A percentile compares a stretch with the other conserved stretches of the same genome.
Conservation (phyloP, 2,113 vertebrate genomes). For the Malurus elegans region DNA sequence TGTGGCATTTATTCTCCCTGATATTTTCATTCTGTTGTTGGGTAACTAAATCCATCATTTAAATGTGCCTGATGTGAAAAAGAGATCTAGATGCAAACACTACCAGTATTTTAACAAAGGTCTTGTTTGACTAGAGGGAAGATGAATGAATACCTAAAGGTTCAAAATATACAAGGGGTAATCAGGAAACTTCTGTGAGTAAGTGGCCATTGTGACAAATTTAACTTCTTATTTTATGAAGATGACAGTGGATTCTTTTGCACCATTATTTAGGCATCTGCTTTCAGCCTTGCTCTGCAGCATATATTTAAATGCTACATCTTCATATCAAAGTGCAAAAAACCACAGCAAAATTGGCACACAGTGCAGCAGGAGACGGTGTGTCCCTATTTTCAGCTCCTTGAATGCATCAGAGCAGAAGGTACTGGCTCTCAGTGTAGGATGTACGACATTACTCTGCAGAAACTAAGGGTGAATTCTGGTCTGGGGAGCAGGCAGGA, state of each 20-base stretch:
- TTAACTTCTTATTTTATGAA: not conserved
- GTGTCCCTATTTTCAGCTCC: not conserved
- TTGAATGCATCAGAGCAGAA: not conserved
- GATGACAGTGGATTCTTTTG: not conserved
- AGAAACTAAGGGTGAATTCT: not conserved
- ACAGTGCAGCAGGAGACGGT: not conserved
- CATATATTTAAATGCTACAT: not conserved
- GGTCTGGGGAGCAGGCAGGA: not conserved
- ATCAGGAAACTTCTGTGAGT: not conserved
- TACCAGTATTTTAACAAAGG: not conserved
- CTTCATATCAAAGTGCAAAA: not conserved
- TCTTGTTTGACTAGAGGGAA: not conserved
- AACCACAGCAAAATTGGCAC: not conserved
- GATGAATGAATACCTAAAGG: not conserved
- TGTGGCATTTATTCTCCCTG: not conserved
- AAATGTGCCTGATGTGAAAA: not conserved
- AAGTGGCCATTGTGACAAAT: not conserved
- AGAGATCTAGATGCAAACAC: not conserved
- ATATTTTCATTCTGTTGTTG: not conserved
- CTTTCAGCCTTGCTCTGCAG: not conserved
- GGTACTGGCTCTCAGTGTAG: not conserved
- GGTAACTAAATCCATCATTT: not conserved
- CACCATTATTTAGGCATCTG: not conserved
- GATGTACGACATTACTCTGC: rapidly evolving
- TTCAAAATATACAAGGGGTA: not conserved